Evolutionary conservation across 2,888 invertebrate genomes (phyloP).

Genomic region (Leptura quadrifasciata): DNA sequence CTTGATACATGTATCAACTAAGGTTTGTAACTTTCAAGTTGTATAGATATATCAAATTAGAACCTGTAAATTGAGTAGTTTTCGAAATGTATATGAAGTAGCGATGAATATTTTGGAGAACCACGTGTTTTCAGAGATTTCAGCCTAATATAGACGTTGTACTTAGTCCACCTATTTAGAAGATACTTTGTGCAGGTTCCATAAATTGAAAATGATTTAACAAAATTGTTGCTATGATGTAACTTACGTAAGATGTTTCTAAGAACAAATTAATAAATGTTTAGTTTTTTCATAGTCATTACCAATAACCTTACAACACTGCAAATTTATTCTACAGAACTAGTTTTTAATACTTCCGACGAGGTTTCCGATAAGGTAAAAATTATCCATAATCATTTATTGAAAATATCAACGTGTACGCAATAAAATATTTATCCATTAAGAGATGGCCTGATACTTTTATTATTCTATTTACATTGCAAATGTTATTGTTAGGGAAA

Average conservation of each 20-base stretch:
- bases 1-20: too few species aligned
- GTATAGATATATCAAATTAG: too few species aligned
- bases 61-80: too few species aligned
- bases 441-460: not conserved
- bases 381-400: not conserved
- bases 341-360: not conserved
- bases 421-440: not conserved
- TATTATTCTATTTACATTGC: not conserved
- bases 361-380: not conserved
- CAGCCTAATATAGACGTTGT: too few species aligned
- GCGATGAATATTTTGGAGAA: too few species aligned
- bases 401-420: not conserved
- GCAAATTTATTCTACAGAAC: not conserved
- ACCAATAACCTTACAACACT: conserved; percentile 8
- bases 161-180: too few species aligned
- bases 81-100: too few species aligned
- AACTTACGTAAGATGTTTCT: not conserved
- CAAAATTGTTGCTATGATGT: not conserved
- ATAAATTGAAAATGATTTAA: too few species aligned
- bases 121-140: too few species aligned
- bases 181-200: too few species aligned
- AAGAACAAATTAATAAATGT: conserved; percentile 4
- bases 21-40: too few species aligned
- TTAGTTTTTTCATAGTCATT: not conserved
- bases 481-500: not conserved